Base-by-base conservation (phyloP, 2,888 invertebrate species). In the Drosophila cyrtoloma region DNA sequence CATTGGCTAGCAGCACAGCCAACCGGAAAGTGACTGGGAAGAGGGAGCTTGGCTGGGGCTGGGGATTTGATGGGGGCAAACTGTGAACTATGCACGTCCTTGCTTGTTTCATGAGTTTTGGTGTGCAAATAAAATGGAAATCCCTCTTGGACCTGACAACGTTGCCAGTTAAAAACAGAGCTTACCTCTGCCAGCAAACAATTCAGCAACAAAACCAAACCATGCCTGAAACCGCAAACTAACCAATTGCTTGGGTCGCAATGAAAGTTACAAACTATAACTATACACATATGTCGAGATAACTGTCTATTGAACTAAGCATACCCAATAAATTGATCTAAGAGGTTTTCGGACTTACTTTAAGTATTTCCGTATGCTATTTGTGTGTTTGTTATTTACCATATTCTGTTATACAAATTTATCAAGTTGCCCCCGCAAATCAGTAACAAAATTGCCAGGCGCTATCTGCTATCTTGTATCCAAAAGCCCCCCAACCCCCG, bases 121-220 rank as follows among this genome's bases (percentile, higher is more conserved):
- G 65, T 69, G 76, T 87, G 87, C 85, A 82, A 83, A 83, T 86
- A 81, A 83, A 83, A 86, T 83, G 86, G 64, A 84, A 83, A 78
- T 86, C 83, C 84, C 86, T 78, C 84, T 77, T 81, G 83, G 81
- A 83, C 86, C 77, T 83, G 77, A 83, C 82, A 83, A 86, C 82
- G 84, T 80, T 78, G 79, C 79, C 63, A 67, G 78, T 58, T 67
- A 69, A 75, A 79, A 78, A 75, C 79, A 59, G 71, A 79, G 78
- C 78, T 78, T 79, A 79, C 79, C 75, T 70, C 61, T 79, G 44
- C 75, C 50, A 57, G 58, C 61, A 52, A 64, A 47, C 47, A 47
- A 47, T 47, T 47, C 47, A 47, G 47, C 47, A 47, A 47, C 47
- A 44, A 50, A 61, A 55, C 62, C 75, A 75, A 79, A 77, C 77